Base-by-base conservation (phyloP, 2,113 vertebrate species). In the Sphaerodactylus townsendi region DNA sequence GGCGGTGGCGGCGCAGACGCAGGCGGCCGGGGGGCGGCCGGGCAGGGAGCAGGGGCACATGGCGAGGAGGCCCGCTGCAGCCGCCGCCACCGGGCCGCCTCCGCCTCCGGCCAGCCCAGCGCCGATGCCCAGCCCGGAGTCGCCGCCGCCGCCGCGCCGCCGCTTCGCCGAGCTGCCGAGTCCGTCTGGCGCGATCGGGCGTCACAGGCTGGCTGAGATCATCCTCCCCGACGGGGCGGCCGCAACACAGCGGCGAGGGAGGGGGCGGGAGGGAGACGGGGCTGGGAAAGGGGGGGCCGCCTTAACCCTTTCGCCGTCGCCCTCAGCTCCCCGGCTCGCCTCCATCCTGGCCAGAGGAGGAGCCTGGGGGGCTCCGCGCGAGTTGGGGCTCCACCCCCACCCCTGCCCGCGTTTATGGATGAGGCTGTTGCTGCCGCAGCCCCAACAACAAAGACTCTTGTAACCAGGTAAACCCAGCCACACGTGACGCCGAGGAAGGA, bases 181-280 rank as follows among this genome's bases (percentile, higher is more conserved):
- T 71, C 77, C 82, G 91, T 70, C 82, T 84, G 91, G 95, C 91
- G 90, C 92, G 88, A 97, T 97, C 96, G 96, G 96, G 89, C 93
- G 96, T 97, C 97, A 97, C 97, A 96, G 96, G 97, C 92, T 95
- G 88, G 84, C 82, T 77, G 72, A 53, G 68, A 96, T 97, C 97
- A 97, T 97, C 96, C 94, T 92, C 90, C 96, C 95, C 96, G 96
- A 91, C 93, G 95, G 79, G 83, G 79, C 65, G 87, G 84, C 85
- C 71, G 79, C 86, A 59, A 91, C 94, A 89, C 68, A 71, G 82
- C 44, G 82, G 53, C 23, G 69, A 41, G 25, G 77, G 17, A 2
- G 77, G 41, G 1, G 33, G 1, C 5, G 35, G 3, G 2, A 17
- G 59, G 2, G 35, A 35, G 44, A 68, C 15, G 65, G 83, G 88